Base-by-base conservation (phyloP, 2,113 vertebrate genomes). In the Scortum barcoo region DNA sequence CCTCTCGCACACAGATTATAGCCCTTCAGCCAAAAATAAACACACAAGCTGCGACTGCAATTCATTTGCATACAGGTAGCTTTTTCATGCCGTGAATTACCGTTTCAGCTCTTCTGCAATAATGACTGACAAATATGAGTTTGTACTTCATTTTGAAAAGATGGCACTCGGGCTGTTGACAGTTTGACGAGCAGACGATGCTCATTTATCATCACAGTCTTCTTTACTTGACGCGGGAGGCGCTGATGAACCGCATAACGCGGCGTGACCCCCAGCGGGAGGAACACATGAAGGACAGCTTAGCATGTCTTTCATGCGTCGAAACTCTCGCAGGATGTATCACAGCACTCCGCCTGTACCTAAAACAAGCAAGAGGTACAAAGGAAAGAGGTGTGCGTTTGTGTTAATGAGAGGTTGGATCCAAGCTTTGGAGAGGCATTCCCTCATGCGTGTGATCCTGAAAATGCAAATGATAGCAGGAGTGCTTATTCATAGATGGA, bases 271-370 rank as follows among this genome's bases (percentile, higher is more conserved):
- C 92, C 90, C 93, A 77, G 26, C 46, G 91, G 90, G 92, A 95
- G 74, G 85, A 57, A 80, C 91, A 94, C 72, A 72, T 86, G 83
- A 86, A 94, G 92, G 92, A 86, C 91, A 88, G 85, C 86, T 91
- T 90, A 90, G 80, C 89, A 88, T 91, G 85, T 73, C 87, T 93
- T 94, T 90, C 88, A 94, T 90, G 88, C 60, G 36, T 63, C 44
- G 67, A 38, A 85, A 80, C 82, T 84, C 89, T 91, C 74, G 2
- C 72, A 83, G 83, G 83, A 76, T 77, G 71, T 54, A 83, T 91
- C 89, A 89, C 87, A 83, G 78, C 11, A 53, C 84, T 86, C 73
- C 58, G 67, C 69, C 78, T 81, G 83, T 66, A 80, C 74, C 86
- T 90, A 62, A 88, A 93, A 89, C 80, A 86, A 86, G 85, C 76